A percentile compares a stretch with the other conserved stretches of the same genome.
Conservation (phyloP, 2,113 vertebrate genomes). For the Chiloscyllium plagiosum region DNA sequence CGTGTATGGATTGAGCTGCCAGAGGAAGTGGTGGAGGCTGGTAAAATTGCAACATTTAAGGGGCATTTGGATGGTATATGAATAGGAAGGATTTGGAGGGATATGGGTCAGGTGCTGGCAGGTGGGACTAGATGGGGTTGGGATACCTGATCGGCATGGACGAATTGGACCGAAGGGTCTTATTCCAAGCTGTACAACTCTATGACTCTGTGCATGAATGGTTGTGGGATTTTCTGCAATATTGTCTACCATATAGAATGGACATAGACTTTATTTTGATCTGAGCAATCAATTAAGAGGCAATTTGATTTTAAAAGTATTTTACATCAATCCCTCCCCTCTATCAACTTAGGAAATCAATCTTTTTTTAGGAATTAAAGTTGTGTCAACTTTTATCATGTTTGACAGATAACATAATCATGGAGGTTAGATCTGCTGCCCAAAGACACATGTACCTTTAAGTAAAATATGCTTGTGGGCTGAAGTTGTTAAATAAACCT, state of each 20-base stretch:
- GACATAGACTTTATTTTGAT: neutral
- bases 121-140: no score
- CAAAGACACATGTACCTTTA: neutral
- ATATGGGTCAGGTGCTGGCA: no score
- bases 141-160: no score
- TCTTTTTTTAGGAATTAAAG: neutral
- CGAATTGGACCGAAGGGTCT: no score
- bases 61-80: no score
- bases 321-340: neutral
- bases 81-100: no score
- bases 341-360: neutral
- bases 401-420: neutral
- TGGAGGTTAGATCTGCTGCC: neutral
- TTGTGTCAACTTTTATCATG: neutral
- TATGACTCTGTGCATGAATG: neutral
- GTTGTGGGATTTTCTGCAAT: neutral
- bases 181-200: no score
- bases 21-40: no score
- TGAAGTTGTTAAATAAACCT: neutral
- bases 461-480: neutral
- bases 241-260: neutral
- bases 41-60: no score
- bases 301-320: slow-evolving; percentile 1
- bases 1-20: no score
- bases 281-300: neutral